Evolutionary conservation across 2,888 invertebrate genomes (phyloP), one percentile per base, ranked within the genome.

Genomic region (Sphecodes monilicornis): DNA sequence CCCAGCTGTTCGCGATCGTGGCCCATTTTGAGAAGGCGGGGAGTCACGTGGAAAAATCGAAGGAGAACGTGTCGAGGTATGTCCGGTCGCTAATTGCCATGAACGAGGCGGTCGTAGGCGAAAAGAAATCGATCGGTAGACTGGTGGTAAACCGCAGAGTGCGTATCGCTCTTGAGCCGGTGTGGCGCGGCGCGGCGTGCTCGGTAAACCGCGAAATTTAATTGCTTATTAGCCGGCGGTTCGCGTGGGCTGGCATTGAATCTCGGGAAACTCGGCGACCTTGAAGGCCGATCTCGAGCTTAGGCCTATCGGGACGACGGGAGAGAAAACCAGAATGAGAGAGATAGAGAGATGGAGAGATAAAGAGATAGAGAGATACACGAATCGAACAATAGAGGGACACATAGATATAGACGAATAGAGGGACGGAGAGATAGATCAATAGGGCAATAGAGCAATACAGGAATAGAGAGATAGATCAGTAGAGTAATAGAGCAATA

Each of bases 171-270:
- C 50, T 50, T 50, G 57, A 57, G 26, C 26, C 57, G 57, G 57
- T 26, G 26, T 13, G 75, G 74, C 41, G 68, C 70, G 80, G 64
- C 72, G 64, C 72, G 80, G 73, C 80, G 84, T 36, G 78, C 57
- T 71, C 16, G 76, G 71, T n/a, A 84, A 80, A 89, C 89, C 89
- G 86, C 89, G 84, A 89, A 82, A 87, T 84, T 89, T 89, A 89
- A 86, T 89, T 89, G 86, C 78, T 84, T 81, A 82, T 87, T 89
- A 86, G 79, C 26, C 50, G 50, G 57, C 16, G 32, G 32, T 43
- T 78, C 60, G 70, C 71, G 80, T 64, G 64, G 43, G 57, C 46
- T 77, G 72, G 50, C 71, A 54, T 84, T 66, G 81, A 77, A 69
- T 69, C 73, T 50, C 75, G 69, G 29, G 78, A 82, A 84, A 84